Conservation (phyloP, 2,888 invertebrate species). For the Spialia ferax region DNA sequence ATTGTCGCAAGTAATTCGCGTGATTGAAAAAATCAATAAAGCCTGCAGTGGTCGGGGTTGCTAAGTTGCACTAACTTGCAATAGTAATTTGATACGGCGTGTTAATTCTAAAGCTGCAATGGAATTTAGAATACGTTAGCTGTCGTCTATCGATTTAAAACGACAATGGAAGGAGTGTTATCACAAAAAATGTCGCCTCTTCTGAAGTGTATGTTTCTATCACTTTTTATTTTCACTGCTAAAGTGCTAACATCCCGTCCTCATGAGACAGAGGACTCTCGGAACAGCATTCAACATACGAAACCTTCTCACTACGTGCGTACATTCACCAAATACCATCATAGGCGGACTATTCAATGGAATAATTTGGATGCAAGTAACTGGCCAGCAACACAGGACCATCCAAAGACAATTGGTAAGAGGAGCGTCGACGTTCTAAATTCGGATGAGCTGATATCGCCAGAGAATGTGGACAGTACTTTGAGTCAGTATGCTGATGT, state of each 20-base stretch:
- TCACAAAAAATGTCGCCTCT: constrained; percentile 73
- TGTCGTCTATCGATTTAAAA: constrained; percentile 18
- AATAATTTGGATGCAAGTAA: constrained; percentile 62
- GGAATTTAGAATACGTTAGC: constrained; percentile 27
- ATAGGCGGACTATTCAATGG: constrained; percentile 76
- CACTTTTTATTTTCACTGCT: constrained; percentile 80
- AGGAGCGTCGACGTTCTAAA: constrained; percentile 64
- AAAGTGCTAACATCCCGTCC: constrained; percentile 79
- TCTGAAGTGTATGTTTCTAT: constrained; percentile 77
- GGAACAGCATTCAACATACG: constrained; percentile 70
- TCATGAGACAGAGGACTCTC: constrained; percentile 69
- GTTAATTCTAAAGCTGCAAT: constrained; percentile 20
- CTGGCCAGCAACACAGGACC: constrained; percentile 59
- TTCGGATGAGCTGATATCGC: constrained; percentile 61
- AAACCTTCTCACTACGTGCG: constrained; percentile 78
- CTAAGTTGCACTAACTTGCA: constrained; percentile 54
- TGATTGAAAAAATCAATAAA: constrained; percentile 53
- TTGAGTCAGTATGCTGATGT: constrained; percentile 58
- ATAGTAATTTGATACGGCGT: constrained; percentile 8
- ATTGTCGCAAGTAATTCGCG: constrained; percentile 44
- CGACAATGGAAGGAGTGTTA: constrained; percentile 73
- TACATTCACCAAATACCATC: constrained; percentile 81
- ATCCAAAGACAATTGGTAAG: constrained; percentile 62
- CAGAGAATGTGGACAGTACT: constrained; percentile 49
- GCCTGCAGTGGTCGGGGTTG: constrained; percentile 62